Percentiles rank a stretch among this genome's conserved stretches.
Conservation (phyloP, 2,113 vertebrate genomes). For the Epinephelus lanceolatus region DNA sequence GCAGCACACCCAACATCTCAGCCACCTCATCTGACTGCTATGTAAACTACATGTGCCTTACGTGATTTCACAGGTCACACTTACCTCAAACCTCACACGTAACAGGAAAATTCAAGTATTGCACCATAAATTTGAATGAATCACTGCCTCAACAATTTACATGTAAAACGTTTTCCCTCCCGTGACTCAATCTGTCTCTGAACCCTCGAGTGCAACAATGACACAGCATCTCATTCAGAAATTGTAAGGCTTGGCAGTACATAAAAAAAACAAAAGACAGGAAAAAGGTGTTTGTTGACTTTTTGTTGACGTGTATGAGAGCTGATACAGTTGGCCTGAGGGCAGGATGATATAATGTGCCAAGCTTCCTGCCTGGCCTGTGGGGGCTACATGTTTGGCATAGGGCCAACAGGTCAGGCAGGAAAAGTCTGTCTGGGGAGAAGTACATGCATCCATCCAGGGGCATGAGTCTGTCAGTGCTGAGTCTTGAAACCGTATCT, state of each 20-base stretch:
- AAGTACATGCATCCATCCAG: background rate
- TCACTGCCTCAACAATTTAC: background rate
- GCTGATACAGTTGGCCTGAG: background rate
- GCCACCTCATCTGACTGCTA: background rate
- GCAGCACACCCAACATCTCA: background rate
- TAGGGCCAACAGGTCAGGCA: slow-evolving; percentile 31
- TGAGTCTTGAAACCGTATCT: background rate
- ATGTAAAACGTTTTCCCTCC: background rate
- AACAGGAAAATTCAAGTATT: background rate
- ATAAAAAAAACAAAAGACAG: background rate
- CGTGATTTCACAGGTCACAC: background rate
- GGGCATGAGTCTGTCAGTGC: background rate
- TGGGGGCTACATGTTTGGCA: background rate
- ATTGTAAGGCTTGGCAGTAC: background rate
- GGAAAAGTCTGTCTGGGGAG: slow-evolving; percentile 36
- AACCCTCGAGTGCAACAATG: background rate
- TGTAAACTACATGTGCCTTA: background rate
- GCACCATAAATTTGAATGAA: background rate
- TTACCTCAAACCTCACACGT: background rate
- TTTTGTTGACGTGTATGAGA: background rate
- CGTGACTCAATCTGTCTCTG: background rate
- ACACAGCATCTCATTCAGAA: background rate
- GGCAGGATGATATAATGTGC: background rate
- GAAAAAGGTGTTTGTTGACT: background rate
- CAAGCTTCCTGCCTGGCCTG: no score